Evolutionary conservation across 1,140 invertebrate species (phyloP).

Genomic region (Drosophila nasuta): DNA sequence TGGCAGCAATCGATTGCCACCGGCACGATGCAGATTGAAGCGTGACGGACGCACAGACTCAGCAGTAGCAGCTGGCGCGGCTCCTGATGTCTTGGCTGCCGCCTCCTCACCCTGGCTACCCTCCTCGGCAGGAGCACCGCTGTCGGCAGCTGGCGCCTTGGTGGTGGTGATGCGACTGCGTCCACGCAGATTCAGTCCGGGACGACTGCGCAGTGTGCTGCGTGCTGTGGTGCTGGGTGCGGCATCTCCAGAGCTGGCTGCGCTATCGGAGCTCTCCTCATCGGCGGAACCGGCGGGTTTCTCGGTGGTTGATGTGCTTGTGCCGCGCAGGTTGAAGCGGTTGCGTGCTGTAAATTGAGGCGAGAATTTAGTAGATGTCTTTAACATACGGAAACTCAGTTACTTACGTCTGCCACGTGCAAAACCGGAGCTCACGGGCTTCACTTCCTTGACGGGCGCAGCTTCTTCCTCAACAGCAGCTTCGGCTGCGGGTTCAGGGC

Average conservation of each 20-base stretch:
- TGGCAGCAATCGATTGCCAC: slow-evolving; percentile 67
- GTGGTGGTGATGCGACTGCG: slow-evolving; percentile 86
- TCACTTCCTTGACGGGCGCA: slow-evolving; percentile 84
- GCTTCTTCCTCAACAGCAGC: slow-evolving; percentile 76
- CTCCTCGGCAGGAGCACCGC: slow-evolving; percentile 83
- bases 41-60: slow-evolving; percentile 71
- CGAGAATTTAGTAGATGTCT: background rate
- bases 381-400: background rate
- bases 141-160: slow-evolving; percentile 77
- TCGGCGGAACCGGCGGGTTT: slow-evolving; percentile 44
- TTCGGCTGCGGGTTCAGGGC: slow-evolving; percentile 62
- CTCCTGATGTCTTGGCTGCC: slow-evolving; percentile 84
- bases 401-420: slow-evolving; percentile 77
- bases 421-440: slow-evolving; percentile 80
- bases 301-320: slow-evolving; percentile 73
- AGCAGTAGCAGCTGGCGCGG: slow-evolving; percentile 60
- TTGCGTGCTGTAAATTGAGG: slow-evolving; percentile 70
- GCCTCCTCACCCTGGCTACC: slow-evolving; percentile 84
- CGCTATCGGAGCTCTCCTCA: slow-evolving; percentile 67
- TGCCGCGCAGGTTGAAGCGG: slow-evolving; percentile 78
- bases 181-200: slow-evolving; percentile 86
- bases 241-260: slow-evolving; percentile 46
- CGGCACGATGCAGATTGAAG: slow-evolving; percentile 77
- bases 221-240: slow-evolving; percentile 83
- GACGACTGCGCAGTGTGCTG: slow-evolving; percentile 85